Evolutionary conservation across 2,888 invertebrate species (phyloP).

Genomic region (Drosophila hamatofila): DNA sequence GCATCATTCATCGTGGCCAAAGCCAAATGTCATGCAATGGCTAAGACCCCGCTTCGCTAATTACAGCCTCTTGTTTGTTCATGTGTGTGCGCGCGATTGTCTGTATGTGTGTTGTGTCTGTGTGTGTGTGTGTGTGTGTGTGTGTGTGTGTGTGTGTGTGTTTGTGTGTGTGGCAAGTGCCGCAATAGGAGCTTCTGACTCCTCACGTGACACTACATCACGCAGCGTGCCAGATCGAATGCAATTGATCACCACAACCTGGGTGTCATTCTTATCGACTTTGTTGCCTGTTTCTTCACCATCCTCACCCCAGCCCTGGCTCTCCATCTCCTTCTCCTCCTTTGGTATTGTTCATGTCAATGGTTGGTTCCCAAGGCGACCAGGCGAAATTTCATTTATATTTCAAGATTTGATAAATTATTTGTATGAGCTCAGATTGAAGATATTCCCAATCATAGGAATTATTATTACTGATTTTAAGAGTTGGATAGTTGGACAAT

Average conservation of each 20-base stretch:
- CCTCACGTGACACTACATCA: constrained; percentile 66
- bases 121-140: constrained; percentile 9
- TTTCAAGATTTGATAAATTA: constrained; percentile 8
- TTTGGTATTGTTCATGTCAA: constrained; percentile 1
- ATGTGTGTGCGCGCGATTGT: background rate
- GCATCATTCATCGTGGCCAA: constrained; percentile 74
- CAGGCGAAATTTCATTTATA: constrained; percentile 6
- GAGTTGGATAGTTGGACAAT: no score
- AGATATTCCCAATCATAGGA: no score
- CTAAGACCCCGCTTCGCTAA: constrained; percentile 60
- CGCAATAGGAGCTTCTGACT: constrained; percentile 37
- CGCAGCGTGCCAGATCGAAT: constrained; percentile 55
- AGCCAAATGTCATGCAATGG: constrained; percentile 73
- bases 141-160: constrained; percentile 1
- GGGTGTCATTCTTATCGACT: constrained; percentile 35
- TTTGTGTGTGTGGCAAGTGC: constrained; percentile 20
- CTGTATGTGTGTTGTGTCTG: background rate
- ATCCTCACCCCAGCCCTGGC: background rate
- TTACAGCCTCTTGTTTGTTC: constrained; percentile 66
- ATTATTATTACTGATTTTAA: no score
- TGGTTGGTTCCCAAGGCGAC: background rate
- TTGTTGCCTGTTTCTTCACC: constrained; percentile 10
- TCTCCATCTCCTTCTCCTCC: background rate
- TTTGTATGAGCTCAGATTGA: background rate
- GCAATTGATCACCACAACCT: constrained; percentile 57